Evolutionary conservation across 1,140 invertebrate species (phyloP).

Genomic region (Zeugodacus cucurbitae): DNA sequence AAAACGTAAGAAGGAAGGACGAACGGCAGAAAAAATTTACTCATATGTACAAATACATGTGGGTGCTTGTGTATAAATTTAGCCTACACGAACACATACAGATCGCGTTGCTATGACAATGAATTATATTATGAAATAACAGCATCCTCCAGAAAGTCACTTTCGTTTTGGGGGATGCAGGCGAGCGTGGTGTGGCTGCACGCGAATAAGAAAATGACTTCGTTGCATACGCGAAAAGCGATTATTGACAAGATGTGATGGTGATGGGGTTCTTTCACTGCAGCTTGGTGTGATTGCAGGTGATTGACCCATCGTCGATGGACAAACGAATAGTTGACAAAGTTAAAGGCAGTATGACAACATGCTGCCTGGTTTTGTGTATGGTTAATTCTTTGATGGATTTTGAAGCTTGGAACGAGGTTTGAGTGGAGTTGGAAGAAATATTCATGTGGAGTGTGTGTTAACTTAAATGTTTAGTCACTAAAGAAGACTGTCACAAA

Average conservation of each 20-base stretch:
- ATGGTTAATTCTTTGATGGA: background rate
- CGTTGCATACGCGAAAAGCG: background rate
- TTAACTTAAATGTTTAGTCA: background rate
- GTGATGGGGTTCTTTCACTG: background rate
- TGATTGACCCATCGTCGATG: background rate
- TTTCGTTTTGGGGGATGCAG: background rate
- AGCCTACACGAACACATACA: background rate
- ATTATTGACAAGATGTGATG: background rate
- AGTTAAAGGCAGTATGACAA: background rate
- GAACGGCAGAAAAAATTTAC: background rate
- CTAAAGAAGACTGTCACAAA: background rate
- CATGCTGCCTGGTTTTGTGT: background rate
- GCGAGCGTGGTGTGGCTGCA: background rate
- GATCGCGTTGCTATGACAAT: background rate
- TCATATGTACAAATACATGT: background rate
- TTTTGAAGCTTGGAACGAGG: background rate
- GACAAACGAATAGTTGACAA: background rate
- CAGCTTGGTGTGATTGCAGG: background rate
- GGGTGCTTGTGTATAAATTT: background rate
- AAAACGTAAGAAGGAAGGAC: background rate
- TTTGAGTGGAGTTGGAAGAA: background rate
- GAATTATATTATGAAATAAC: slow-evolving; percentile 28
- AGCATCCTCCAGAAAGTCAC: slow-evolving; percentile 13
- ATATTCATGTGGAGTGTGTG: too few relatives aligned
- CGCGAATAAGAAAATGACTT: background rate